These are phyloP conservation scores for Bucco capensis DNA, from an alignment of 2,113 vertebrate species.

Conservation along the genomic window DNA sequence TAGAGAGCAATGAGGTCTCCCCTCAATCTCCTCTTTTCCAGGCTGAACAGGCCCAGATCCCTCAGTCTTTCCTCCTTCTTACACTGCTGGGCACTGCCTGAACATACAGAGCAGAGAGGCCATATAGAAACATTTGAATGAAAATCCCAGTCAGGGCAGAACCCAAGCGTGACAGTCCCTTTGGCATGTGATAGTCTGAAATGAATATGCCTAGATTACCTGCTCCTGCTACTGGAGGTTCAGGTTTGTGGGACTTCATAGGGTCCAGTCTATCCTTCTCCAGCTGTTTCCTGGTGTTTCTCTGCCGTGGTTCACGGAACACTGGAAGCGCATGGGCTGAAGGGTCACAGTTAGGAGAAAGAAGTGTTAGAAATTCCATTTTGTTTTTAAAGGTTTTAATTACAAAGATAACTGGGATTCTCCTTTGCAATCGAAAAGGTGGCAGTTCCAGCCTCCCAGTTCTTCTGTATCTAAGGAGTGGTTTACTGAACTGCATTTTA, in stretches of 20 bases:
- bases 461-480: background rate
- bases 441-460: background rate
- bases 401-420: background rate
- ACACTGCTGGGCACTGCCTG: no score
- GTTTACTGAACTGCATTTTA: background rate
- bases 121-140: background rate
- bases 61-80: no score
- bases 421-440: background rate
- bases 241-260: constrained; percentile 93
- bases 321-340: constrained; percentile 93
- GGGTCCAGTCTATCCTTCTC: constrained; percentile 96
- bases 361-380: background rate
- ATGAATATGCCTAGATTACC: constrained; percentile 68
- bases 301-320: constrained; percentile 96
- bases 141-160: background rate
- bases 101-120: rapidly evolving
- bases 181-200: background rate
- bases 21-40: no score
- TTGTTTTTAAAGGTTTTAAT: background rate
- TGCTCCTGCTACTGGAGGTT: constrained; percentile 96
- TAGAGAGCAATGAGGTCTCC: no score
- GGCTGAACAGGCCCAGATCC: no score
- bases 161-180: background rate
- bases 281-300: constrained; percentile 94
- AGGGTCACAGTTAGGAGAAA: constrained; percentile 28